A percentile compares a stretch with the other conserved stretches of the same genome.
phyloP scores from a whole-genome alignment of 2,888 invertebrate genomes.

The Oscheius sp. region DNA sequence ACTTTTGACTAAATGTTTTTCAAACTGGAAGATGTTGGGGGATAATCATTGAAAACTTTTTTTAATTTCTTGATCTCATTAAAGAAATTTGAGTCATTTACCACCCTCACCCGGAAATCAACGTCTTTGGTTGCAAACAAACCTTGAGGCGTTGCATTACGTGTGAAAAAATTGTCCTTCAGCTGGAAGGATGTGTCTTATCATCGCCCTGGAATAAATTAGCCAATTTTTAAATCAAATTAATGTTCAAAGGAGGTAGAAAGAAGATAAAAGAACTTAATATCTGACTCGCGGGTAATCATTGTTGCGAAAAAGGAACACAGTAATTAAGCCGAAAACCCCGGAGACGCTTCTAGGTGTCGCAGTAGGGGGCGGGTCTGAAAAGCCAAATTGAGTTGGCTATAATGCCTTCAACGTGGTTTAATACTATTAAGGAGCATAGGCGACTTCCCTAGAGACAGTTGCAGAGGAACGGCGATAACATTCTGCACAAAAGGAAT shows the following conservation, averaged over 20 bases:
- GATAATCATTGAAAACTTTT: too few relatives aligned
- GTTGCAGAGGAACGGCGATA: too few relatives aligned
- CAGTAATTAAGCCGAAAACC: background rate
- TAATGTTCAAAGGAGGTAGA: background rate
- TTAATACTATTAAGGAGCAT: too few relatives aligned
- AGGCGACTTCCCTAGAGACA: too few relatives aligned
- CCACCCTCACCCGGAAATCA: background rate
- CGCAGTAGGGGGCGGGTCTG: slow-evolving; percentile 11
- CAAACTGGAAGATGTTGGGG: background rate
- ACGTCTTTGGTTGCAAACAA: background rate
- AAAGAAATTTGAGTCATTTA: too few relatives aligned
- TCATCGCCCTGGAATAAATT: background rate
- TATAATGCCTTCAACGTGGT: slow-evolving; percentile 19
- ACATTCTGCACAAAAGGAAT: too few relatives aligned
- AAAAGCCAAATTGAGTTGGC: slow-evolving; percentile 21
- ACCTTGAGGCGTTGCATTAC: slow-evolving; percentile 23
- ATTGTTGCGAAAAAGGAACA: too few relatives aligned
- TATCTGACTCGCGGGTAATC: too few relatives aligned
- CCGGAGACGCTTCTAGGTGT: slow-evolving; percentile 1
- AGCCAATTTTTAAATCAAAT: background rate
- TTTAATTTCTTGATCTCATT: too few relatives aligned
- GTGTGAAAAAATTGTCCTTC: too few relatives aligned
- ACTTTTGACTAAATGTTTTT: background rate
- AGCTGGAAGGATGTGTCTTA: too few relatives aligned
- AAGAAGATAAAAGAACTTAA: background rate